These are phyloP conservation scores for Cryptomyrus ogoouensis DNA, from an alignment of 2,113 vertebrate genomes.

Conservation along the genomic window DNA sequence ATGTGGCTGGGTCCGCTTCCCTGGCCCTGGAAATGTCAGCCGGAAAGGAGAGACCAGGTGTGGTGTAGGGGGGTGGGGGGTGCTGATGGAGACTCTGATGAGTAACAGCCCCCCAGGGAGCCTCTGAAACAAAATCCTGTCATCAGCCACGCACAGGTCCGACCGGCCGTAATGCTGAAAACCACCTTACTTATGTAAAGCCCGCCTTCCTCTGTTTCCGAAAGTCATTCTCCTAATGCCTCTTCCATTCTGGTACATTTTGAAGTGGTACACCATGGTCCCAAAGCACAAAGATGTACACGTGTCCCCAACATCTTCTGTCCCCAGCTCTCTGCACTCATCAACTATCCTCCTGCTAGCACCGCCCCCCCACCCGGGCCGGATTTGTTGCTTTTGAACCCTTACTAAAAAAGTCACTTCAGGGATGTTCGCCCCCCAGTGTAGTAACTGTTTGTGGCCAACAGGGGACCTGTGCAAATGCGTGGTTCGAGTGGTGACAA, in stretches of 20 bases:
- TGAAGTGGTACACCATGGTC: not conserved
- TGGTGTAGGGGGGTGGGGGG: not conserved
- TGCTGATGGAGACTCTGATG: not conserved
- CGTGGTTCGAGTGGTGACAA: not conserved
- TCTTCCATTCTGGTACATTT: not conserved
- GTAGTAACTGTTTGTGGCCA: not conserved
- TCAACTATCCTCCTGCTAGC: not conserved
- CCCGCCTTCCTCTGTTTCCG: not conserved
- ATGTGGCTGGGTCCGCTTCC: not conserved
- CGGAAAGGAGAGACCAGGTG: not conserved
- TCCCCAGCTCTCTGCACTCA: not conserved
- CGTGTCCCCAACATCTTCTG: not conserved
- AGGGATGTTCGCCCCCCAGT: not conserved
- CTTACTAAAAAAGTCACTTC: not conserved
- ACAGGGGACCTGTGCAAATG: not conserved
- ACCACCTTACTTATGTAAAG: slow-evolving; percentile 1
- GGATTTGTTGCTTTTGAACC: not conserved
- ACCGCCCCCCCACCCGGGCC: not conserved
- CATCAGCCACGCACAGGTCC: not conserved
- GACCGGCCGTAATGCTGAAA: too few relatives aligned
- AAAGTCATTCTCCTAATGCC: not conserved
- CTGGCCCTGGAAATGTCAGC: not conserved
- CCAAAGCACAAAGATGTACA: not conserved
- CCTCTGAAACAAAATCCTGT: not conserved
- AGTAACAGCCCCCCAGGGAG: not conserved